Evolutionary conservation across 1,140 invertebrate genomes (phyloP), one percentile per base, ranked within the genome.

Genomic region (Drosophila parvula): DNA sequence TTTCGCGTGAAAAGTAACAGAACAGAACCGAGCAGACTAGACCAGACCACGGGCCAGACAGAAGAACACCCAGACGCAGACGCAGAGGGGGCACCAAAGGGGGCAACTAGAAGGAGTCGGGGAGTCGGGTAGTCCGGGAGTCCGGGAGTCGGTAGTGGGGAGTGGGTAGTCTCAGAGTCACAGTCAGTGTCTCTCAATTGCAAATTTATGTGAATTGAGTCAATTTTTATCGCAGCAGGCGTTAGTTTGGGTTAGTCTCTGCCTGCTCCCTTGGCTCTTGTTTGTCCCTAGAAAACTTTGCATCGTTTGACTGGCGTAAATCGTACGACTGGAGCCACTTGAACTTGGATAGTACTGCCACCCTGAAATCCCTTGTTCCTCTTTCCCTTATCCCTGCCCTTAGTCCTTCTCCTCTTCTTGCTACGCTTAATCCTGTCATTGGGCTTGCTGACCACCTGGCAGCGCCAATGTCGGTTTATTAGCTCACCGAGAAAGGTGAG

Each of bases 141-240:
- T 12, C 28, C 12, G 12, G 12, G 22, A 6, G 63, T 28, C 36
- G 27, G n/a, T 27, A 22, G 45, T 34, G 22, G 30, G 10, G 14
- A 7, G 50, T 27, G 22, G 18, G 32, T 18, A 18, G 48, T 59
- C 58, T 32, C 9, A 38, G 34, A 55, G 51, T 55, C 51, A 55
- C 51, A 55, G 51, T 43, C 61, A 62, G 62, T 69, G 74, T 64
- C 82, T 65, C 57, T 89, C 84, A 88, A 88, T 88, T 83, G 77
- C 73, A 79, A 88, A 89, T 89, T 88, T 88, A 88, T 88, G 79
- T 74, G 83, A 80, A 88, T 89, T 83, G 84, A 86, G 83, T 86
- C 83, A 88, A 86, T 86, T 86, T 84, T 86, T 86, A 86, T 86
- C 84, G 83, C 50, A 73, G 65, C 50, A 56, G 56, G 55, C 51